Base-by-base conservation (phyloP, 2,797 vertebrate genomes). In the Sebastiscus albofasciatus region DNA sequence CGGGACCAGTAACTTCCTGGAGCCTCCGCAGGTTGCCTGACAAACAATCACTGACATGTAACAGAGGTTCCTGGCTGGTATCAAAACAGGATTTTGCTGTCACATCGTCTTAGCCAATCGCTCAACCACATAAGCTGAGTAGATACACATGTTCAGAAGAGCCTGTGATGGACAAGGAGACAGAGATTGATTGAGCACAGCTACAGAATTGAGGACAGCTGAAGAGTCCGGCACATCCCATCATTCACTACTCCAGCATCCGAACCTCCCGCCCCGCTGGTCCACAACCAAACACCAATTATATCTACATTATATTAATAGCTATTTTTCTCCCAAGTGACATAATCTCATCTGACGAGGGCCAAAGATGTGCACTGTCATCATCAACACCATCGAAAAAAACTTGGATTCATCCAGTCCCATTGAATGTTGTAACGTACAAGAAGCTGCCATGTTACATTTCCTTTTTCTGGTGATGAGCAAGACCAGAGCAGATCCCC, bases 361-460 rank as follows among this genome's bases (percentile, higher is more conserved):
- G 22, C 61, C 72, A 24, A 26, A 55, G 58, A 81, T 72, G 61
- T 64, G 60, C 31, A 33, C 49, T 74, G 79, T 90, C 81, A 82
- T 82, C 74, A 58, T 73, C 31, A 54, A 16, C 67, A 62, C 60
- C 46, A 22, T 13, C 22, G 34, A 39, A 16, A 67, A 67, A 54
- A 8, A 77, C 61, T 39, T 11, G 71, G 60, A 77, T 66, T 12
- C 33, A 49, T 84, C 69, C 49, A 34, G 46, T 85, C 72, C 55
- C 34, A 49, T 20, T 78, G 52, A 79, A 69, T 72, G 73, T 69
- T 79, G 78, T 65, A 79, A 81, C 70, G 54, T 81, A 75, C 79
- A 81, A 85, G 69, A 74, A 88, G 72, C 90, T 93, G 92, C 83
- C 93, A 87, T 88, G 86, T 92, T 88, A 55, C 60, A 84, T 93